A percentile compares a stretch with the other conserved stretches of the same genome.
Conservation (phyloP, 2,888 invertebrate genomes). For the Phymatocera aterrima region DNA sequence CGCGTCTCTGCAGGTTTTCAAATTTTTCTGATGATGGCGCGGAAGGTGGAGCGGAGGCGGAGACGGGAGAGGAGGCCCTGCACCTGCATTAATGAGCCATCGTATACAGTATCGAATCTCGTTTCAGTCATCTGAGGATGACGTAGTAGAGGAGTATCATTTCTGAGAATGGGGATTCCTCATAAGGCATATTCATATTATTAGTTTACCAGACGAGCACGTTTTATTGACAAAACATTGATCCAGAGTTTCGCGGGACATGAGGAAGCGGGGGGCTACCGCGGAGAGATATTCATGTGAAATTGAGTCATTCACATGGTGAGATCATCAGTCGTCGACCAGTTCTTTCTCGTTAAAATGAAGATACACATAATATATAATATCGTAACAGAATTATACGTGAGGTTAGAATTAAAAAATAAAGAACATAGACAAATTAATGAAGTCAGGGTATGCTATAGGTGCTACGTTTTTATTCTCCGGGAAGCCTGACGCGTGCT, state of each 20-base stretch:
- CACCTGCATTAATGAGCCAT: constrained; percentile 64
- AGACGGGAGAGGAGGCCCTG: too few species aligned
- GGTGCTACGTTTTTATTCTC: too few species aligned
- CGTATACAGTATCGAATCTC: background rate
- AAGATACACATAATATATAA: background rate
- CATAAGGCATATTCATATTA: background rate
- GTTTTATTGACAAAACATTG: constrained; percentile 17
- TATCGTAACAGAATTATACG: background rate
- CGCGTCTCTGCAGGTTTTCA: too few species aligned
- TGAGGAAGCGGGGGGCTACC: background rate
- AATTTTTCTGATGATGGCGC: too few species aligned
- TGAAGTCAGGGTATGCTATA: too few species aligned
- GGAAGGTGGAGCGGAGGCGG: too few species aligned
- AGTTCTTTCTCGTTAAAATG: background rate
- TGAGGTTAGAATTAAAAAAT: too few species aligned
- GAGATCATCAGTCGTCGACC: constrained; percentile 1
- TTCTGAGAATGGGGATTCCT: background rate
- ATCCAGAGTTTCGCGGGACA: background rate
- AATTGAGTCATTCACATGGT: constrained; percentile 28
- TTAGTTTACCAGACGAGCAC: constrained; percentile 27
- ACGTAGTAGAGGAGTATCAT: background rate
- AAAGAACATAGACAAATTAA: too few species aligned
- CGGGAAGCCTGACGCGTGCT: too few species aligned
- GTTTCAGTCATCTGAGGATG: background rate
- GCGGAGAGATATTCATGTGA: background rate